These are phyloP conservation scores for Phaonia tiefii DNA, from an alignment of 2,888 invertebrate genomes.

Conservation along the genomic window DNA sequence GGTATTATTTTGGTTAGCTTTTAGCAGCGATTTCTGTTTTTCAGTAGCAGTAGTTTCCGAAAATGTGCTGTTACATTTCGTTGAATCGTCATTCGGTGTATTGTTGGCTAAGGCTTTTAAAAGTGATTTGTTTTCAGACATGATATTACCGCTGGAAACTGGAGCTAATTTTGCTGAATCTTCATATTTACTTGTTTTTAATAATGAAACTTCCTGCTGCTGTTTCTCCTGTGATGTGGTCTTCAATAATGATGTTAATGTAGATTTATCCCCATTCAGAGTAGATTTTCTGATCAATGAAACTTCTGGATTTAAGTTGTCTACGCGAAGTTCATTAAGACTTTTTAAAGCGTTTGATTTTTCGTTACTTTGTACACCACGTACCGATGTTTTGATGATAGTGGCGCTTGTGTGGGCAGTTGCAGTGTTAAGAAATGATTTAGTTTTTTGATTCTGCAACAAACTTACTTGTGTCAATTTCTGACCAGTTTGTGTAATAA, in stretches of 20 bases:
- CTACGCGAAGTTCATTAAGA: conserved; percentile 53
- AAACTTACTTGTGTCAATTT: conserved; percentile 60
- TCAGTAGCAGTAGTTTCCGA: background rate
- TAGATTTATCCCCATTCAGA: conserved; percentile 24
- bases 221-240: conserved; percentile 24
- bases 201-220: background rate
- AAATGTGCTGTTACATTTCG: too few species aligned
- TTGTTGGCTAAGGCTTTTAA: conserved; percentile 34
- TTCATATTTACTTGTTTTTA: conserved; percentile 7
- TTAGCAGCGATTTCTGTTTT: conserved; percentile 68
- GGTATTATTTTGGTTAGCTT: conserved; percentile 31
- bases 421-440: conserved; percentile 16
- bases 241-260: conserved; percentile 40
- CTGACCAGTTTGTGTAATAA: conserved; percentile 38
- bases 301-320: conserved; percentile 56
- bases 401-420: background rate
- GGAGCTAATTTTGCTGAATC: background rate
- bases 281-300: conserved; percentile 56
- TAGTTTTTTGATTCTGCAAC: conserved; percentile 46
- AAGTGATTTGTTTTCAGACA: conserved; percentile 43
- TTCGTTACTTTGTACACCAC: conserved; percentile 38
- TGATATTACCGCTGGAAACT: background rate
- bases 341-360: conserved; percentile 6
- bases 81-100: background rate
- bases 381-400: too few species aligned